Evolutionary conservation across 2,888 invertebrate genomes (phyloP), one percentile per base, ranked within the genome.

Genomic region (Pheosia gnoma): DNA sequence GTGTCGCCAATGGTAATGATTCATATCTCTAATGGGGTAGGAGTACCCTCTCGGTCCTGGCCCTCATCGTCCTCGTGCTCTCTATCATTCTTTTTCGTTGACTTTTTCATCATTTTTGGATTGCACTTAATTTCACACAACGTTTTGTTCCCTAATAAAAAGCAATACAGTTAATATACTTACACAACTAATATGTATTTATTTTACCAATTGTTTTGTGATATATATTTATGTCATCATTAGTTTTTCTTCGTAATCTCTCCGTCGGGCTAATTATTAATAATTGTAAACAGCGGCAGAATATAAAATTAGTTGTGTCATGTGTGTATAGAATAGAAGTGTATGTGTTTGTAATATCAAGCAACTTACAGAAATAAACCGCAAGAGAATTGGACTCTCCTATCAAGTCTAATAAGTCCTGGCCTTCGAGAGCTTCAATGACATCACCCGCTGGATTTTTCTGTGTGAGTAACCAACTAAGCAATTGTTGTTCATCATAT

Each of bases 361-460:
- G 70, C 62, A 75, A 95, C 97, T 98, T 95, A 98, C 98, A 98
- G 89, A 98, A 98, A 87, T 98, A 98, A 41, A 98, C 97, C 7
- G 98, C 98, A 70, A 98, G 92, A 49, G 98, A 97, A 73, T 96
- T 96, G 54, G 97, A 96, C 66, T 96, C 95, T 81, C 96, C 95
- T 73, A 98, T 98, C 63, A 97, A 86, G 65, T 96, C 94, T 54
- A 96, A 87, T 59, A 98, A 93, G 61, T 96, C 96, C 80, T 96
- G 96, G 53, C 98, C 98, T 87, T 97, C 97, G 25, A 97, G 90
- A 73, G 97, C 97, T 91, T 98, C 98, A 74, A 98, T 98, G 59
- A 97, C 96, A 83, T 98, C 98, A 54, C 98, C 97, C 57, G 97
- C 96, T 59, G 98, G 98, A 91, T 98, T 98, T 87, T 98, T 98